Percentiles rank a stretch among this genome's conserved stretches.
These are phyloP conservation scores for Trididemnum miniatum DNA, from an alignment of 23 tunicate genomes.

Conservation along the genomic window DNA sequence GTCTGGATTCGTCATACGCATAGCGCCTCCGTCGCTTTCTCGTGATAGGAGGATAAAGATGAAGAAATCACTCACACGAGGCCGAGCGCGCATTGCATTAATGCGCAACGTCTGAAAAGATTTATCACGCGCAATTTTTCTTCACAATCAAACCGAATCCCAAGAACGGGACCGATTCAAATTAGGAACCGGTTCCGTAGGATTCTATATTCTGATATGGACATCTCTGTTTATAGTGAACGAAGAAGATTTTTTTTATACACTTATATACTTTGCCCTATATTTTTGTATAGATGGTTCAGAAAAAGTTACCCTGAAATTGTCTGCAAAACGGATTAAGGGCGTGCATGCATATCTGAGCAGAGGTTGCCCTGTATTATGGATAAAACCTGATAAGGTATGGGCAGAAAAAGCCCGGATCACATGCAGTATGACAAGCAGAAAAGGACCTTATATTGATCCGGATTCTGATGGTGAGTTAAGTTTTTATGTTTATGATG, in stretches of 20 bases:
- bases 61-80: too few species aligned
- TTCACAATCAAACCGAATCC: not conserved
- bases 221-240: not conserved
- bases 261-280: not conserved
- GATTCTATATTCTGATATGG: not conserved
- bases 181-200: not conserved
- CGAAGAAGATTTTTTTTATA: not conserved
- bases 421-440: constrained; percentile 26
- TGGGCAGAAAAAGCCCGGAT: constrained; percentile 45
- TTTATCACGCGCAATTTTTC: not conserved
- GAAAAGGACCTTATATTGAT: constrained; percentile 43
- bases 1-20: too few species aligned
- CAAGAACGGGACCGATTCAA: not conserved
- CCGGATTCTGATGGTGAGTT: constrained; percentile 58
- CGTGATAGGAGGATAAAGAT: too few species aligned
- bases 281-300: not conserved
- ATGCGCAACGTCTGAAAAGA: too few species aligned
- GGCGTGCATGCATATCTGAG: constrained; percentile 40
- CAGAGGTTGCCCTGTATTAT: constrained; percentile 63
- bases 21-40: too few species aligned
- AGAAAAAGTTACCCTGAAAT: constrained; percentile 11
- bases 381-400: constrained; percentile 54
- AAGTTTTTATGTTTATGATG: not conserved
- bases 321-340: constrained; percentile 48
- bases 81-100: too few species aligned